Conservation (phyloP, 1,140 invertebrate species). For the Drosophila repleta region DNA sequence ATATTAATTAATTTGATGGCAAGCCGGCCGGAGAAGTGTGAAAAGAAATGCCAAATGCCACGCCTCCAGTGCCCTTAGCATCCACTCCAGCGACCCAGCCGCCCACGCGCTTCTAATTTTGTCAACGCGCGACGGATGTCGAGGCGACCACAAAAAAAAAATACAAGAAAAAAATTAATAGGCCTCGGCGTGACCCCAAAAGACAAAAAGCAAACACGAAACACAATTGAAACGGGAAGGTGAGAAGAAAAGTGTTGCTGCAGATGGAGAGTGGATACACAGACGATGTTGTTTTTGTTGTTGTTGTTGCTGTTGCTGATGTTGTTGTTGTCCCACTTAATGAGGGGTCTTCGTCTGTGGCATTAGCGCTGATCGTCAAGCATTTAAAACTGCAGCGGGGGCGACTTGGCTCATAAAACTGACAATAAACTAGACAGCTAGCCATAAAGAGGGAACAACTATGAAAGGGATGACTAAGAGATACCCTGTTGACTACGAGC, state of each 20-base stretch:
- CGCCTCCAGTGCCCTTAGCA: not conserved
- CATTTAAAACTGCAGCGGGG: conserved; percentile 70
- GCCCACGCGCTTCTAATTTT: conserved; percentile 75
- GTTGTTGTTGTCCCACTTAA: conserved; percentile 53
- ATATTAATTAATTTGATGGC: conserved; percentile 78
- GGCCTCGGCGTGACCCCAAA: conserved; percentile 65
- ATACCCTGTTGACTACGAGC: too few species aligned
- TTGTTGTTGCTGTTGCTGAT: conserved; percentile 19
- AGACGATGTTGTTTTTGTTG: not conserved
- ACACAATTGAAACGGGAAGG: conserved; percentile 62
- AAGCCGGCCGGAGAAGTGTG: conserved; percentile 18
- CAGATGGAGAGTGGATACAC: too few species aligned
- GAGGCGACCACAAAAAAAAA: conserved; percentile 56
- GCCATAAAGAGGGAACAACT: conserved; percentile 31
- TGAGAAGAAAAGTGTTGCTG: conserved; percentile 72
- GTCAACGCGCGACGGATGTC: conserved; percentile 70
- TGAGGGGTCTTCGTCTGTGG: conserved; percentile 38
- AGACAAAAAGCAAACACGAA: conserved; percentile 28
- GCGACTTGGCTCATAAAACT: conserved; percentile 62
- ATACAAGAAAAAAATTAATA: conserved; percentile 54
- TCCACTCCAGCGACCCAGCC: conserved; percentile 29
- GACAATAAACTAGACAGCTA: conserved; percentile 59
- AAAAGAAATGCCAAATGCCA: conserved; percentile 28
- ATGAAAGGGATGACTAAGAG: too few species aligned
- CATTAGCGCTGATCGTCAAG: conserved; percentile 69